Conservation (phyloP, 2,113 vertebrate species). For the Notothenia rossii region DNA sequence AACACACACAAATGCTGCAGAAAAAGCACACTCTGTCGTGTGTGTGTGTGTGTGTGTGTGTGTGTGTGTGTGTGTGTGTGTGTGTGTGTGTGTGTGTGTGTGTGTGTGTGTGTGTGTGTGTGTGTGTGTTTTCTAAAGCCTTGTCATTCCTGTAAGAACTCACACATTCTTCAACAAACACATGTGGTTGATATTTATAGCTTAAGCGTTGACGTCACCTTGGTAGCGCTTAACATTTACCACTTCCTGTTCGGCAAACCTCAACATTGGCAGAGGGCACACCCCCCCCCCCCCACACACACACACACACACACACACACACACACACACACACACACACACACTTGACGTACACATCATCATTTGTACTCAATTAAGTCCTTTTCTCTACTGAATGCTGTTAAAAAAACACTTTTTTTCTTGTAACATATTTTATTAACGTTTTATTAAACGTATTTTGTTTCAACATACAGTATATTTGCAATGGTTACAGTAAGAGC, state of each 20-base stretch:
- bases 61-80: neutral
- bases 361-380: constrained; percentile 6
- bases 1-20: neutral
- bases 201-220: constrained; percentile 62
- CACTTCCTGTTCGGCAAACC: constrained; percentile 51
- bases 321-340: too few species aligned
- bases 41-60: too few species aligned
- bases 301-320: too few species aligned
- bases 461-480: neutral
- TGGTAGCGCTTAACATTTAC: constrained; percentile 34
- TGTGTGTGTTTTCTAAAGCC: constrained; percentile 20
- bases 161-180: constrained; percentile 71
- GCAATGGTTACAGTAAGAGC: too few species aligned
- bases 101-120: neutral
- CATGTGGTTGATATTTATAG: constrained; percentile 77
- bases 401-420: neutral
- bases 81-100: constrained; percentile 12
- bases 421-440: too few species aligned
- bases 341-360: neutral
- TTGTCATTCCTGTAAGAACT: constrained; percentile 50
- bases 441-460: too few species aligned
- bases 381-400: neutral
- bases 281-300: neutral
- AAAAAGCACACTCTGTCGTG: constrained; percentile 10
- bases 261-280: neutral